phyloP scores from a whole-genome alignment of 1,140 invertebrate species.

The Tigriopus japonicus region DNA sequence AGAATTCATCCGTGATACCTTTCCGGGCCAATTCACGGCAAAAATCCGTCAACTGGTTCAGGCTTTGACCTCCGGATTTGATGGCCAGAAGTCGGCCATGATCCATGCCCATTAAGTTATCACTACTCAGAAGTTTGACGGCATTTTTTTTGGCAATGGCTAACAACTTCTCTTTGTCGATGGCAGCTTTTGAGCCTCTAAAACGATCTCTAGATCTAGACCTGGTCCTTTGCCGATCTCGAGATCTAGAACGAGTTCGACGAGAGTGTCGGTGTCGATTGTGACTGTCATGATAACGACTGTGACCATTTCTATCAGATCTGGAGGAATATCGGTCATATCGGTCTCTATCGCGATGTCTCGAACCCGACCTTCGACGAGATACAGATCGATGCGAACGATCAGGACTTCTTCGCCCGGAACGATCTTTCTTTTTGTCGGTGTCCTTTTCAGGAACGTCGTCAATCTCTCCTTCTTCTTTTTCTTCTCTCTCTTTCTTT shows the following conservation, averaged over 20 bases:
- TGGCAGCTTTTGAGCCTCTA: neutral
- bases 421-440: neutral
- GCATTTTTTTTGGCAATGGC: conserved; percentile 11
- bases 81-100: conserved; percentile 6
- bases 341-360: neutral
- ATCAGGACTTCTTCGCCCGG: neutral
- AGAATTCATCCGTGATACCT: conserved; percentile 6
- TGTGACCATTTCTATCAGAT: neutral
- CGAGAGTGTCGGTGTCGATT: neutral
- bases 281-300: neutral
- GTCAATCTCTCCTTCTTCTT: neutral
- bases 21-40: conserved; percentile 6
- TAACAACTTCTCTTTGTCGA: conserved; percentile 9
- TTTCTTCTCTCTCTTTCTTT: conserved; percentile 7
- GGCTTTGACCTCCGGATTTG: conserved; percentile 1
- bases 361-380: neutral
- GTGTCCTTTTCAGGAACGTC: neutral
- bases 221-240: neutral
- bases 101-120: conserved; percentile 10
- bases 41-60: conserved; percentile 4
- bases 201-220: neutral
- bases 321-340: neutral
- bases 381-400: neutral
- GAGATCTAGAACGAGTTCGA: too few species aligned
- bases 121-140: conserved; percentile 2